Conservation (phyloP, 1,140 invertebrate species). For the Laupala kohalensis region DNA sequence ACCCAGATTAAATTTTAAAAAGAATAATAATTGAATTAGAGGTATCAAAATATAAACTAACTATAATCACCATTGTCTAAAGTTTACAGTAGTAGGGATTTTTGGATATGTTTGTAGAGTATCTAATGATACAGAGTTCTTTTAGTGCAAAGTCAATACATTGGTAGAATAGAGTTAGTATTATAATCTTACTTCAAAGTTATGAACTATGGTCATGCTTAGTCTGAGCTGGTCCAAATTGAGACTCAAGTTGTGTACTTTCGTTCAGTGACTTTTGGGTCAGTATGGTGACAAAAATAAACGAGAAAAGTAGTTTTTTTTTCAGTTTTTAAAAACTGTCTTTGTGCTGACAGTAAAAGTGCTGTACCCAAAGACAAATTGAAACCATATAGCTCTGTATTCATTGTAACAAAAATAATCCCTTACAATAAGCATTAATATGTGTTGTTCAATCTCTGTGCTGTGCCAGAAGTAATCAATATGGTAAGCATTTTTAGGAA, state of each 20-base stretch:
- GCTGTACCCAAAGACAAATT: neutral
- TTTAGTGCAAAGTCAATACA: neutral
- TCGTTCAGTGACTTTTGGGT: neutral
- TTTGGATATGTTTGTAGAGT: neutral
- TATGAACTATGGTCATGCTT: neutral
- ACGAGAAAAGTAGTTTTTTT: neutral
- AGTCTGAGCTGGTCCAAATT: neutral
- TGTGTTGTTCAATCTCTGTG: too few species aligned
- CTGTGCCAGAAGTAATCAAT: too few species aligned
- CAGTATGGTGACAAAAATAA: neutral
- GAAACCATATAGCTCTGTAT: too few species aligned
- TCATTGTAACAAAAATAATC: too few species aligned
- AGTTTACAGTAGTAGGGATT: neutral
- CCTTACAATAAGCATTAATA: too few species aligned
- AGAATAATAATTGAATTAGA: neutral
- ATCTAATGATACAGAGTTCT: neutral
- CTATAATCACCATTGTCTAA: neutral
- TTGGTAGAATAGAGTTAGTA: neutral
- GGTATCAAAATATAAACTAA: neutral
- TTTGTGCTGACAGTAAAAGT: neutral
- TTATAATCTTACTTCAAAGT: neutral
- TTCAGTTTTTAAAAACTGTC: neutral
- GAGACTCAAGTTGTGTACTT: neutral
- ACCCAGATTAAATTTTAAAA: neutral
- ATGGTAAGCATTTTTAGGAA: too few species aligned